Percentiles rank a stretch among this genome's conserved stretches.
Evolutionary conservation across 2,888 invertebrate species (phyloP).

Genomic region (Tolmerus cingulatus): DNA sequence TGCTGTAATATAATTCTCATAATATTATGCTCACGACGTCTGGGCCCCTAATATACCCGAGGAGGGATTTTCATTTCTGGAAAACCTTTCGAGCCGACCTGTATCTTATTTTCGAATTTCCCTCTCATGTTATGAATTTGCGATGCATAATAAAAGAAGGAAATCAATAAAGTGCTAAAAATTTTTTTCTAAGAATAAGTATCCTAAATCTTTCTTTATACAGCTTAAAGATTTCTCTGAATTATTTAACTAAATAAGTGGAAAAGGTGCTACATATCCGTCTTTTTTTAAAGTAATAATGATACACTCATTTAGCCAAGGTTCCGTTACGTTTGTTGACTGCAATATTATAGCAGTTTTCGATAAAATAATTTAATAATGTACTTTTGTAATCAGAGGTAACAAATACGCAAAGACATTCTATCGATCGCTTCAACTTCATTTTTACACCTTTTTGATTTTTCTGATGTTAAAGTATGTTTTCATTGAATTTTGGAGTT

Average conservation of each 20-base stretch:
- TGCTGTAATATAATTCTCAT: constrained; percentile 24
- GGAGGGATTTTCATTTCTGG: neutral
- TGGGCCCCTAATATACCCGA: neutral
- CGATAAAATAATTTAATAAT: too few species aligned
- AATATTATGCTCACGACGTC: constrained; percentile 26
- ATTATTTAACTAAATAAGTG: neutral
- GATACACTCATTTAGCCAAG: neutral
- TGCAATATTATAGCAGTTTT: neutral
- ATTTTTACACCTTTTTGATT: too few species aligned
- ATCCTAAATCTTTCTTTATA: neutral
- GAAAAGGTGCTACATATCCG: neutral
- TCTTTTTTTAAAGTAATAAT: neutral
- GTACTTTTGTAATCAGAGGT: too few species aligned
- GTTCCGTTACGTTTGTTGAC: neutral
- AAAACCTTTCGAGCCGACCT: neutral
- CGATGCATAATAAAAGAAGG: neutral
- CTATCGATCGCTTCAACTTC: too few species aligned
- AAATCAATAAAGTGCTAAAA: neutral
- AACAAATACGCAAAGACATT: too few species aligned
- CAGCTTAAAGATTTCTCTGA: neutral
- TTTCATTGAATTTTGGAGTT: too few species aligned
- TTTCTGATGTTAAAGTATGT: too few species aligned
- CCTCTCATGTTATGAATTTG: constrained; percentile 2
- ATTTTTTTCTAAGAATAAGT: neutral
- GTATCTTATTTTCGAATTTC: neutral